phyloP scores from a whole-genome alignment of 2,888 invertebrate species.

The Drosophila meridiana region DNA sequence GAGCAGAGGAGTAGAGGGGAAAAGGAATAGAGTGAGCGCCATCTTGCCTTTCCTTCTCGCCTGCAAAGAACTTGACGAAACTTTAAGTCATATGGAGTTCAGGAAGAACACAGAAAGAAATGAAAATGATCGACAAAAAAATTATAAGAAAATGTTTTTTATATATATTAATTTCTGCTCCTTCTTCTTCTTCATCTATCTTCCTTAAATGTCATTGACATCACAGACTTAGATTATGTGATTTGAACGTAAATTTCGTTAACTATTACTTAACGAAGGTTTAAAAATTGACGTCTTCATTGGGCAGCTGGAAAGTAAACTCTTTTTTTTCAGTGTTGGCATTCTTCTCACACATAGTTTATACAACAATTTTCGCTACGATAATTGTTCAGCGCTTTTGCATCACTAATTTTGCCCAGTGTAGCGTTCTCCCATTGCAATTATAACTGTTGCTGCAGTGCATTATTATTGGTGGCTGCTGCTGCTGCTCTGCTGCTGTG shows the following conservation, averaged over 20 bases:
- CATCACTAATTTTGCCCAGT: not conserved
- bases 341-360: not conserved
- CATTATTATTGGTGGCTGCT: conserved; percentile 46
- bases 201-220: no score
- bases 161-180: no score
- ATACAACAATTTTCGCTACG: not conserved
- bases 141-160: no score
- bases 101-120: not conserved
- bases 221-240: no score
- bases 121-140: not conserved
- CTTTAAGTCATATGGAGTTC: not conserved
- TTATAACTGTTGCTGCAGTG: conserved; percentile 15
- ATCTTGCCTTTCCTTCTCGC: not conserved
- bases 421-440: not conserved
- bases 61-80: not conserved
- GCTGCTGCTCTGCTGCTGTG: conserved; percentile 18
- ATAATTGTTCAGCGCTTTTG: not conserved
- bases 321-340: not conserved
- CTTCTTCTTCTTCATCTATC: no score
- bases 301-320: not conserved
- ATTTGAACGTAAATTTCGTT: no score
- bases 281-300: no score
- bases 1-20: not conserved
- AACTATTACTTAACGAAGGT: no score
- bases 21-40: not conserved